phyloP scores from a whole-genome alignment of 92 coral and sea anemone genomes.

The Phenganax marumi region DNA sequence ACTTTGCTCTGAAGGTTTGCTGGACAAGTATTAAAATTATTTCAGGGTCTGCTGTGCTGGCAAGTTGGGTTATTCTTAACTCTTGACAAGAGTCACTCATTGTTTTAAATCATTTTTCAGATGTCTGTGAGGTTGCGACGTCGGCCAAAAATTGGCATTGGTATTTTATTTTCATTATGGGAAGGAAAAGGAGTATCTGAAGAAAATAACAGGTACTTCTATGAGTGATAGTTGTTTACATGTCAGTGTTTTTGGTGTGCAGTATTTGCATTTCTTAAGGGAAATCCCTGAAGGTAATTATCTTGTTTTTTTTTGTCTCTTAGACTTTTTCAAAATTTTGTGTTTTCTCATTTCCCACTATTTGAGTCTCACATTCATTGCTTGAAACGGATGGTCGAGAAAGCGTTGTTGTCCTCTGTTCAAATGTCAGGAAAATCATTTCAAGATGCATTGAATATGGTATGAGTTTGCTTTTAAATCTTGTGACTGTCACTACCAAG shows the following conservation, averaged over 20 bases:
- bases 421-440: slow-evolving; percentile 66
- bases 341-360: slow-evolving; percentile 91
- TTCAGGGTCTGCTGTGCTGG: too few species aligned
- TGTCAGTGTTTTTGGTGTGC: neutral
- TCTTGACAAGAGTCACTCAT: too few species aligned
- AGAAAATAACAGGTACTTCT: slow-evolving; percentile 69
- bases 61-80: too few species aligned
- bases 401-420: slow-evolving; percentile 61
- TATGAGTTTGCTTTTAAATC: slow-evolving; percentile 18
- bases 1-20: too few species aligned
- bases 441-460: slow-evolving; percentile 67
- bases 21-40: too few species aligned
- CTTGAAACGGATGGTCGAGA: slow-evolving; percentile 73
- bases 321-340: slow-evolving; percentile 89
- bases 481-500: neutral
- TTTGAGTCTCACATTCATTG: slow-evolving; percentile 83
- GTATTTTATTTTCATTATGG: slow-evolving; percentile 75
- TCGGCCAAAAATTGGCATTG: slow-evolving; percentile 88
- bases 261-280: neutral
- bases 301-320: slow-evolving; percentile 3
- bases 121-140: slow-evolving; percentile 75
- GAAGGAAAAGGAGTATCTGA: slow-evolving; percentile 55
- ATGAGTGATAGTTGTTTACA: neutral
- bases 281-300: neutral
- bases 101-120: slow-evolving; percentile 37